These are phyloP conservation scores for Carposina sasakii DNA, from an alignment of 1,140 invertebrate genomes.

Conservation along the genomic window DNA sequence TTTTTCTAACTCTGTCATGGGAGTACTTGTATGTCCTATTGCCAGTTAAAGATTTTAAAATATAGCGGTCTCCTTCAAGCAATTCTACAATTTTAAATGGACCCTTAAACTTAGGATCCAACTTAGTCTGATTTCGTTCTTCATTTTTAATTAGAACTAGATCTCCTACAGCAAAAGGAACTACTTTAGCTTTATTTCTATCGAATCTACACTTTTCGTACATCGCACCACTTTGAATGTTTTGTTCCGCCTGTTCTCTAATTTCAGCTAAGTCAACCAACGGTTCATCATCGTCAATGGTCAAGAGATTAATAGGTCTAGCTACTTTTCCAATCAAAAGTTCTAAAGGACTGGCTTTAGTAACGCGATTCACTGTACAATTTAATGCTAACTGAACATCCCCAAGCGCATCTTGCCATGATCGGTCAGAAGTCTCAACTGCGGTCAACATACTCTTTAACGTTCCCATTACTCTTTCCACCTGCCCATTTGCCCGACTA, in stretches of 20 bases:
- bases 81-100: not conserved
- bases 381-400: constrained; percentile 45
- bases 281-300: not conserved
- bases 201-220: not conserved
- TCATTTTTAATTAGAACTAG: constrained; percentile 1
- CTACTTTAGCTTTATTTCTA: not conserved
- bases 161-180: not conserved
- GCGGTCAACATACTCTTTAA: constrained; percentile 4
- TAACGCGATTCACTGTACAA: constrained; percentile 33
- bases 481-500: constrained; percentile 20
- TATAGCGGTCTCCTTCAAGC: not conserved
- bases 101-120: not conserved
- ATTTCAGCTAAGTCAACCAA: not conserved
- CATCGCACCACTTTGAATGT: not conserved
- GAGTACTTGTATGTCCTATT: too few species aligned
- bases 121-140: constrained; percentile 1
- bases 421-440: constrained; percentile 5
- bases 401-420: constrained; percentile 37
- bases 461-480: constrained; percentile 33
- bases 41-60: too few species aligned
- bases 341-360: constrained; percentile 34
- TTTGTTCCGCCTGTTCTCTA: not conserved
- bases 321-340: constrained; percentile 31
- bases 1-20: too few species aligned
- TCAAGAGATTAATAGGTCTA: not conserved